A percentile compares a stretch with the other conserved stretches of the same genome.
These are phyloP conservation scores for Sweltsa coloradensis DNA, from an alignment of 1,140 invertebrate species.

Conservation along the genomic window DNA sequence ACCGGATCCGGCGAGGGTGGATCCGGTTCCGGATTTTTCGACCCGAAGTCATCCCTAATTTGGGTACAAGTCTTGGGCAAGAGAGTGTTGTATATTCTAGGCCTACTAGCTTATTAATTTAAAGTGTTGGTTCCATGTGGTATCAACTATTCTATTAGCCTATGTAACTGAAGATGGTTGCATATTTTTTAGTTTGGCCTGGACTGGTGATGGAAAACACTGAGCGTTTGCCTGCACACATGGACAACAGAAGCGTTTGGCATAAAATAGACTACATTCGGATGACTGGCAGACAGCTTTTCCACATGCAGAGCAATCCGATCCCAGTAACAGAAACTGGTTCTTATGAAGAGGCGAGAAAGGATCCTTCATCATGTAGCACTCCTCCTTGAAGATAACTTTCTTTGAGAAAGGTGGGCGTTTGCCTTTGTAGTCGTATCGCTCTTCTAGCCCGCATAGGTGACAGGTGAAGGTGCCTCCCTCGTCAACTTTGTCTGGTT, in stretches of 20 bases:
- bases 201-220: constrained; percentile 49
- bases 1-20: too few species aligned
- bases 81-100: too few species aligned
- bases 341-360: constrained; percentile 53
- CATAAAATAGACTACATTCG: constrained; percentile 70
- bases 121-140: too few species aligned
- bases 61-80: too few species aligned
- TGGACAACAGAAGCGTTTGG: constrained; percentile 51
- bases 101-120: too few species aligned
- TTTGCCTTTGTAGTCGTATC: constrained; percentile 57
- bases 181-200: constrained; percentile 31
- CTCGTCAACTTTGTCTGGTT: constrained; percentile 9
- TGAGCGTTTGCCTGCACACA: constrained; percentile 48
- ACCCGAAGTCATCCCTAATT: too few species aligned
- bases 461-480: constrained; percentile 44
- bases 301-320: constrained; percentile 53
- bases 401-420: constrained; percentile 52
- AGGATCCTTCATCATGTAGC: constrained; percentile 72
- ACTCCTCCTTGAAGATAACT: constrained; percentile 48
- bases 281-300: constrained; percentile 53
- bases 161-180: neutral
- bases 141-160: too few species aligned
- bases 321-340: constrained; percentile 59
- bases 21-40: too few species aligned
- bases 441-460: constrained; percentile 48